Conservation (phyloP, 1,140 invertebrate species). For the Brachionus manjavacas region DNA sequence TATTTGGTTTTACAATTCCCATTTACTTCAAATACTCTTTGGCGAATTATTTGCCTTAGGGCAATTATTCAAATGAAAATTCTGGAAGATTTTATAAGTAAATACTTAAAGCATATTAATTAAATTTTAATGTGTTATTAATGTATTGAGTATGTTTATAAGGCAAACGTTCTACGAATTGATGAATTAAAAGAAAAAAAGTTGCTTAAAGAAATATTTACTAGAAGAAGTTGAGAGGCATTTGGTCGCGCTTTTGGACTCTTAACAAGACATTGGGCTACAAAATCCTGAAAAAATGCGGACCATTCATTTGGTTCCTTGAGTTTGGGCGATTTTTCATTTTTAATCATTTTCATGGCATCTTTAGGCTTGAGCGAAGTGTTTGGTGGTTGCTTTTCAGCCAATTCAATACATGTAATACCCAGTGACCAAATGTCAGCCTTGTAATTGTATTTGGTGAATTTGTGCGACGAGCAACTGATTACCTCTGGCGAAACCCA, state of each 20-base stretch:
- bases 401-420: conserved; percentile 97
- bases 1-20: no score
- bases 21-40: no score
- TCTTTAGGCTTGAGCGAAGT: conserved; percentile 99
- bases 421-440: conserved; percentile 76
- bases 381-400: conserved; percentile 95
- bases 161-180: no score
- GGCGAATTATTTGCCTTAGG: no score
- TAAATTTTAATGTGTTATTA: no score
- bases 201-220: no score
- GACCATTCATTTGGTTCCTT: conserved; percentile 59
- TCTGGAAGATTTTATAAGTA: no score
- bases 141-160: no score
- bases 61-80: no score
- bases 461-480: neutral
- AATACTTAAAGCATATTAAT: no score
- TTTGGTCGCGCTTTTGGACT: neutral
- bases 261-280: conserved; percentile 61
- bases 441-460: conserved; percentile 70
- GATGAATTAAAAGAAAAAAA: no score
- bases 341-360: conserved; percentile 96
- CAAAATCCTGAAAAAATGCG: conserved; percentile 85
- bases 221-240: neutral
- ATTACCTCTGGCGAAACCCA: conserved; percentile 89
- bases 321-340: conserved; percentile 92